Percentiles rank a stretch among this genome's conserved stretches.
These are phyloP conservation scores for Eulemur rufifrons DNA, from an alignment of 2,113 vertebrate genomes.

Conservation along the genomic window DNA sequence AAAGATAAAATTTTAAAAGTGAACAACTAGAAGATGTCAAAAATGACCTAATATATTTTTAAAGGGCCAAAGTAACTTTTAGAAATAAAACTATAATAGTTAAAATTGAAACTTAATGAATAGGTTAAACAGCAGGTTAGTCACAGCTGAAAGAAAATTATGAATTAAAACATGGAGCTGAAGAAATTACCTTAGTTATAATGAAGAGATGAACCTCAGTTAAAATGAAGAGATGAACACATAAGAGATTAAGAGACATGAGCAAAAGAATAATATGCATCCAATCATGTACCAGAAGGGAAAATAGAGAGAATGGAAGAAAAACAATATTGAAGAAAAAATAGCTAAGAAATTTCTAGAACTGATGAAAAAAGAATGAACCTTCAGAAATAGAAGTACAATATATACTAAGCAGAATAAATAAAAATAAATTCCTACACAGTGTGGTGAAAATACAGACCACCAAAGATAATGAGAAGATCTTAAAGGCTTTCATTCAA, in stretches of 20 bases:
- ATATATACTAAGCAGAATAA: not conserved
- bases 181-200: not conserved
- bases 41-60: not conserved
- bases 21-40: not conserved
- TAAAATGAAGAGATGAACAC: not conserved
- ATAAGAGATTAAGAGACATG: not conserved
- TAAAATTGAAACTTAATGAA: not conserved
- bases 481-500: not conserved
- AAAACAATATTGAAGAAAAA: not conserved
- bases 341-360: not conserved
- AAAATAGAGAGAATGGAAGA: not conserved
- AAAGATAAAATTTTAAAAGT: slow-evolving; percentile 5
- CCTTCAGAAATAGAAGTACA: not conserved
- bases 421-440: slow-evolving; percentile 10
- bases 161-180: not conserved
- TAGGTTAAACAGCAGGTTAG: not conserved
- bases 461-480: not conserved
- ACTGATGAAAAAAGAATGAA: not conserved
- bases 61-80: not conserved
- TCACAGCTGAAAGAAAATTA: not conserved
- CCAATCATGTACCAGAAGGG: not conserved
- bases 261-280: not conserved
- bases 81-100: not conserved
- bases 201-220: not conserved
- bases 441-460: not conserved